Conservation (phyloP, 2,888 invertebrate species). For the Euphydryas editha region DNA sequence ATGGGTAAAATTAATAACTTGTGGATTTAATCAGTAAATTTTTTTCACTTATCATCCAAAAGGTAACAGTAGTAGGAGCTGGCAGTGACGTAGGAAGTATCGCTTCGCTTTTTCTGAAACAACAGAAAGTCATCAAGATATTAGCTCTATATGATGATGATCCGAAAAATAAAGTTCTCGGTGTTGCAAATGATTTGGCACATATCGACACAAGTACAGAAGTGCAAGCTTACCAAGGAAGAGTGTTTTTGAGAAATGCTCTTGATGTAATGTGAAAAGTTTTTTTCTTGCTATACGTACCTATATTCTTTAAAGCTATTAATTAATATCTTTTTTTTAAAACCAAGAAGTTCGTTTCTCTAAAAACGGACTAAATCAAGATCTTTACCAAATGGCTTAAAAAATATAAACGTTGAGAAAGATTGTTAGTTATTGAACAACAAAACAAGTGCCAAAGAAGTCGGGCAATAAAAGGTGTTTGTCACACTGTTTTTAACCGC, state of each 20-base stretch:
- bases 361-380: too few relatives aligned
- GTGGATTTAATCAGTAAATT: not conserved
- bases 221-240: conserved; percentile 70
- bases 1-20: too few relatives aligned
- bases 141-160: conserved; percentile 68
- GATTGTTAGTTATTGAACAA: too few relatives aligned
- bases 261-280: conserved; percentile 57
- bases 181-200: conserved; percentile 68
- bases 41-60: not conserved
- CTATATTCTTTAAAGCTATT: too few relatives aligned
- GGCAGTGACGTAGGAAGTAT: conserved; percentile 72
- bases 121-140: conserved; percentile 62
- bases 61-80: conserved; percentile 73
- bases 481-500: too few relatives aligned
- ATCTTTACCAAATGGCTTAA: too few relatives aligned
- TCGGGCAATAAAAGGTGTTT: too few relatives aligned
- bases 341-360: too few relatives aligned
- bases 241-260: conserved; percentile 60
- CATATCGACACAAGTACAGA: conserved; percentile 72
- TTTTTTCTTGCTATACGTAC: too few relatives aligned
- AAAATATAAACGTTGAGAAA: too few relatives aligned
- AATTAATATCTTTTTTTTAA: too few relatives aligned
- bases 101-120: conserved; percentile 66
- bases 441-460: too few relatives aligned
- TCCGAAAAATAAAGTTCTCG: conserved; percentile 59